Evolutionary conservation across 2,113 vertebrate species (phyloP).

Genomic region (Xiphophorus maculatus): DNA sequence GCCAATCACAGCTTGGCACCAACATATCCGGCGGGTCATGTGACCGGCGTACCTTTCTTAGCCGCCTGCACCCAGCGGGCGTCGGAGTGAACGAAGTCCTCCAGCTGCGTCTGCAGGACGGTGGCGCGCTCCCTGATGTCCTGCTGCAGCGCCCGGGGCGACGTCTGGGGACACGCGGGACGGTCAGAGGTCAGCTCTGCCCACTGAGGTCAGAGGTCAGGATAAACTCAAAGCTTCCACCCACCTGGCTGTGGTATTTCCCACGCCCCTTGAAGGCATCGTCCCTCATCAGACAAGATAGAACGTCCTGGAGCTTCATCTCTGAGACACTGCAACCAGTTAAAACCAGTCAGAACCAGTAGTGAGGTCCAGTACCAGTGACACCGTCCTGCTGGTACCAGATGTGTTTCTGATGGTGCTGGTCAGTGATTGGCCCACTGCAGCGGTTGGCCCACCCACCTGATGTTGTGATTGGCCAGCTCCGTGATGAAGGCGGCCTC

Average conservation of each 20-base stretch:
- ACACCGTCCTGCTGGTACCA: no score
- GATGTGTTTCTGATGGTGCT: no score
- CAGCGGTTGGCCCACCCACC: constrained; percentile 78
- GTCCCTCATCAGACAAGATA: constrained; percentile 83
- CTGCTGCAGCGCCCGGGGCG: constrained; percentile 78
- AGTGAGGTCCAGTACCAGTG: no score
- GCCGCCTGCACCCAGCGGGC: constrained; percentile 76
- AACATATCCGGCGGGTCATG: neutral
- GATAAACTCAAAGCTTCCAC: neutral
- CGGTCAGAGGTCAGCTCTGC: no score
- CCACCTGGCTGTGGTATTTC: constrained; percentile 83
- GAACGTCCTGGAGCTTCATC: constrained; percentile 88
- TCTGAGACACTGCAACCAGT: constrained; percentile 83
- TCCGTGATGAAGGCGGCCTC: constrained; percentile 89
- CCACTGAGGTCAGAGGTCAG: neutral
- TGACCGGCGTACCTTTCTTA: constrained; percentile 84
- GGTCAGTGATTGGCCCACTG: no score
- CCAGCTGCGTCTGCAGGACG: constrained; percentile 90
- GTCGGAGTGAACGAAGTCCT: constrained; percentile 85
- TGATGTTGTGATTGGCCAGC: constrained; percentile 94
- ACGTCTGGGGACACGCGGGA: constrained; percentile 71
- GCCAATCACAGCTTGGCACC: neutral
- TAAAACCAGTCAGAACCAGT: no score
- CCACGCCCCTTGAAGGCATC: constrained; percentile 81
- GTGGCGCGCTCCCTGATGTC: constrained; percentile 88